Conservation (phyloP, 2,888 invertebrate genomes). For the Acleris cristana region DNA sequence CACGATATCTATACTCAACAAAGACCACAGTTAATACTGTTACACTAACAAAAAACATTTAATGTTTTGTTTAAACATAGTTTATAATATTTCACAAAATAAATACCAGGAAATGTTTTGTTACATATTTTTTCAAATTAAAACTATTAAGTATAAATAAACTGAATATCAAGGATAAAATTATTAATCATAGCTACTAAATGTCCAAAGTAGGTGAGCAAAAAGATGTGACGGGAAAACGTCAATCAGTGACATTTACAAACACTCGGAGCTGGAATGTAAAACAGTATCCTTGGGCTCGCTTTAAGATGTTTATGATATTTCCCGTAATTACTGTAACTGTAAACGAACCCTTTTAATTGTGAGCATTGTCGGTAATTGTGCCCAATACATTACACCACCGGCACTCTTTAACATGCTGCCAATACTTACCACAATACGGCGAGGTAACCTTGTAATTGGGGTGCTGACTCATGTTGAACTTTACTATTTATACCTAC, state of each 20-base stretch:
- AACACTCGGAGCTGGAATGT: constrained; percentile 50
- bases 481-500: too few relatives aligned
- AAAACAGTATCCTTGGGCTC: constrained; percentile 60
- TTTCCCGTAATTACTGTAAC: constrained; percentile 77
- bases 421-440: constrained; percentile 15
- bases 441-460: constrained; percentile 12
- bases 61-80: too few relatives aligned
- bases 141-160: neutral
- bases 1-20: too few relatives aligned
- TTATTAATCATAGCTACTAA: constrained; percentile 32
- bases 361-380: constrained; percentile 56
- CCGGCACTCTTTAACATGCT: constrained; percentile 25
- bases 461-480: too few relatives aligned
- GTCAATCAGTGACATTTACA: constrained; percentile 56
- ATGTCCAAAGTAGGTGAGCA: constrained; percentile 48
- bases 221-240: constrained; percentile 67
- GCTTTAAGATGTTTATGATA: constrained; percentile 66
- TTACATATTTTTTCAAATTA: too few relatives aligned
- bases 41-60: too few relatives aligned
- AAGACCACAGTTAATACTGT: too few relatives aligned
- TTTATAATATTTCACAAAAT: too few relatives aligned
- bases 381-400: constrained; percentile 44
- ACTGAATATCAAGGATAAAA: constrained; percentile 5
- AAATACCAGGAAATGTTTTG: too few relatives aligned
- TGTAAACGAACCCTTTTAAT: constrained; percentile 63